Evolutionary conservation across 2,797 vertebrate genomes (phyloP), one percentile per base, ranked within the genome.

Genomic region (Kryptopterus vitreolus): DNA sequence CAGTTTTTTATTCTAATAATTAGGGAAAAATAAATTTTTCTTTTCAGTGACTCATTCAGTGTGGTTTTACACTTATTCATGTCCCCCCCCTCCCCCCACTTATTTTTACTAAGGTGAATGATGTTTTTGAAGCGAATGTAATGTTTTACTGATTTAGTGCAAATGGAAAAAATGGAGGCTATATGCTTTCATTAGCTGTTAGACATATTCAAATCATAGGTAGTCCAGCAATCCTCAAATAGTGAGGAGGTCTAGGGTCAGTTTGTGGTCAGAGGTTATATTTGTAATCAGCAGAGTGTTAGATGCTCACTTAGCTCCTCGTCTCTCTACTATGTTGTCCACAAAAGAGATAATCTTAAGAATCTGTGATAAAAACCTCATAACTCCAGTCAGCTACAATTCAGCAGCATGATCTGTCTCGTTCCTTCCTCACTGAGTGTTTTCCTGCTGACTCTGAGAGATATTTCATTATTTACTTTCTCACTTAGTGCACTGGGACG

Each of bases 391-490:
- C n/a, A 12, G 59, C 46, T 57, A 61, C 55, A 61, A 24, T 75
- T 61, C 57, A 75, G 57, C 38, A 31, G 15, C 15, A 18, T 16
- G 3, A 61, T 75, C 20, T 12, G 35, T 50, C 38, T 61, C n/a
- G 20, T 58, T 76, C 9, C 1, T 22, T 76, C 58, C 24, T 48
- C 24, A 1, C 58, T 48, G 57, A 16, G 57, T 46, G 35, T 61
- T 46, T 75, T 76, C n/a, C 43, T 76, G 73, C 73, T 61, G 58
- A 62, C 73, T 48, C 13, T 1, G 1, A 50, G 35, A 76, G 38
- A 61, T 31, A 76, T 48, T 61, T 75, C 57, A 75, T 76, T 31
- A 50, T 62, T 22, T 61, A 26, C n/a, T 20, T 46, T 31, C 38
- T 31, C 1, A 0, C 48, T 33, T 26, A 33, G 26, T 50, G 43